These are phyloP conservation scores for Lamproptera curius DNA, from an alignment of 2,888 invertebrate species.

Conservation along the genomic window DNA sequence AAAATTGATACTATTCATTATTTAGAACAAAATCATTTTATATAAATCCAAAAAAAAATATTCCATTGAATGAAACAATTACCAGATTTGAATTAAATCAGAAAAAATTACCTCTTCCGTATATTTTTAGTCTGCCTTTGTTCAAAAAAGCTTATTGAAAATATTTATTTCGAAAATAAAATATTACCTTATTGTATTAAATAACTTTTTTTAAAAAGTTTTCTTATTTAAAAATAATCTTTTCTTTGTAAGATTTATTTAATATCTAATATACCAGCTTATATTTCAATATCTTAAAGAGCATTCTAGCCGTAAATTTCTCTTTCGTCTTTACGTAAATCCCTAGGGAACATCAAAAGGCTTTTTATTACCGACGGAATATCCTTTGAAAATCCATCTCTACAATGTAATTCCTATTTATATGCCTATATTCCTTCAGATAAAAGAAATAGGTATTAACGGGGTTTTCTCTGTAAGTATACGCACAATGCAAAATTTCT, in stretches of 20 bases:
- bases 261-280: conserved; percentile 3
- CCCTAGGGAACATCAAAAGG: conserved; percentile 25
- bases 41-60: too few relatives aligned
- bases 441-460: conserved; percentile 16
- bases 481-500: neutral
- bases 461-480: conserved; percentile 9
- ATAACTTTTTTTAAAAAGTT: neutral
- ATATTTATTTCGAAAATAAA: neutral
- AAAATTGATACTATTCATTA: too few relatives aligned
- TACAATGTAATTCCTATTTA: conserved; percentile 26
- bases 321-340: conserved; percentile 21
- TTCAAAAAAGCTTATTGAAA: too few relatives aligned
- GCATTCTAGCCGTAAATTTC: conserved; percentile 14
- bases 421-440: conserved; percentile 22
- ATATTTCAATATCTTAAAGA: conserved; percentile 9
- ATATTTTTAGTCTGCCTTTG: too few relatives aligned
- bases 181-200: too few relatives aligned
- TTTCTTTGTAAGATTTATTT: neutral
- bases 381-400: conserved; percentile 29
- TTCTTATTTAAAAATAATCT: neutral
- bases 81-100: too few relatives aligned
- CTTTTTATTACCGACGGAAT: conserved; percentile 26
- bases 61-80: too few relatives aligned
- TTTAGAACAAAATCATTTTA: too few relatives aligned
- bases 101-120: too few relatives aligned